Percentiles rank a stretch among this genome's conserved stretches.
phyloP scores from a whole-genome alignment of 1,140 invertebrate genomes.

The Zaprionus davidi region DNA sequence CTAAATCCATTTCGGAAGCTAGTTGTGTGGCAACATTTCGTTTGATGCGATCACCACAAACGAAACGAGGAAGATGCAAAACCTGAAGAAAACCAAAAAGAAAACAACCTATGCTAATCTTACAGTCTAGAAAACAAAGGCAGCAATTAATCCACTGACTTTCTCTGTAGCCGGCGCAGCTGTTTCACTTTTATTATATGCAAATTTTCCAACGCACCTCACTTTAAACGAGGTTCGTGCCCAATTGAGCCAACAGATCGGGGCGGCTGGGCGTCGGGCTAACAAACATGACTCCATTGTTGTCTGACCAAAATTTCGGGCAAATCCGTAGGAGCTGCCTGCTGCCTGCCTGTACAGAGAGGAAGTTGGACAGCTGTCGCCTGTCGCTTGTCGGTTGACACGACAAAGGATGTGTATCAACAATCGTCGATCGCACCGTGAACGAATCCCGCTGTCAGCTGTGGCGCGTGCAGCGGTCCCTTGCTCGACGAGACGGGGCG shows the following conservation, averaged over 20 bases:
- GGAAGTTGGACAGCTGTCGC: conserved; percentile 45
- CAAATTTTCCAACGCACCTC: conserved; percentile 54
- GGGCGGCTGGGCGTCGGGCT: conserved; percentile 23
- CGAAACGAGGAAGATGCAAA: conserved; percentile 43
- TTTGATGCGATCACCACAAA: conserved; percentile 37
- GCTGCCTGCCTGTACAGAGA: conserved; percentile 8
- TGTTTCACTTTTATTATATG: conserved; percentile 79
- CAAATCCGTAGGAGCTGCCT: background rate
- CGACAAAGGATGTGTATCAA: conserved; percentile 50
- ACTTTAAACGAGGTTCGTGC: conserved; percentile 25
- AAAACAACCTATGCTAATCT: conserved; percentile 61
- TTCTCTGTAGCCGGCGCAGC: conserved; percentile 59
- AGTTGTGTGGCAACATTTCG: conserved; percentile 4
- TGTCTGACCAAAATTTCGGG: conserved; percentile 15
- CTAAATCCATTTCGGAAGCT: conserved; percentile 32
- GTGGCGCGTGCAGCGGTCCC: conserved; percentile 60
- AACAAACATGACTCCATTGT: conserved; percentile 39
- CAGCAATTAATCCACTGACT: conserved; percentile 72
- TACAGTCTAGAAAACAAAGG: conserved; percentile 64
- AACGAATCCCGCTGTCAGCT: conserved; percentile 60
- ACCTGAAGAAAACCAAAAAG: conserved; percentile 19
- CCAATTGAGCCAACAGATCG: conserved; percentile 13
- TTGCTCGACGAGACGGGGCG: conserved; percentile 18
- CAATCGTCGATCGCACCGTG: conserved; percentile 40
- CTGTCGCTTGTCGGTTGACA: conserved; percentile 50